Evolutionary conservation across 2,888 invertebrate species (phyloP).

Genomic region (Zaprionus bogoriensis): DNA sequence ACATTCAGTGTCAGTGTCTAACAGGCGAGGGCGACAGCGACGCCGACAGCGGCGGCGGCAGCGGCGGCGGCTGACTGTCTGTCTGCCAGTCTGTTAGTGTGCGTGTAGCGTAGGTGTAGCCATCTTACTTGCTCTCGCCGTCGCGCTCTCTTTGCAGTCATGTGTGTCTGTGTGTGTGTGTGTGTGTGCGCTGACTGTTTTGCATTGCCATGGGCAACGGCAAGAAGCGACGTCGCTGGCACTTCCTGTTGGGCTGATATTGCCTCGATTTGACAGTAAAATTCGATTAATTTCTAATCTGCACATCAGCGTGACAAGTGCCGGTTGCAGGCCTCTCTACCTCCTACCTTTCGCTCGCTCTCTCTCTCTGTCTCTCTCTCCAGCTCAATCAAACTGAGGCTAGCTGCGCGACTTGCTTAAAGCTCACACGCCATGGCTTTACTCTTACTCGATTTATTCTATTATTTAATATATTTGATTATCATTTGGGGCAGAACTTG

Average conservation of each 20-base stretch:
- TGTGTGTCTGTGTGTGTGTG: constrained; percentile 14
- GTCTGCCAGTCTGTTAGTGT: constrained; percentile 23
- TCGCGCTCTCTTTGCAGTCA: background rate
- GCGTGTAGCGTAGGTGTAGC: constrained; percentile 43
- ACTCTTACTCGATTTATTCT: too few species aligned
- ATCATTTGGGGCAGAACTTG: constrained; percentile 14
- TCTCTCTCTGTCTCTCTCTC: too few species aligned
- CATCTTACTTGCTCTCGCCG: background rate
- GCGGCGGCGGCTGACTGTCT: constrained; percentile 41
- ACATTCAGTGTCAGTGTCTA: constrained; percentile 67
- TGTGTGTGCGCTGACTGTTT: constrained; percentile 60
- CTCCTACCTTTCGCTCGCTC: too few species aligned
- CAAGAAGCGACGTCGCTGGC: constrained; percentile 36
- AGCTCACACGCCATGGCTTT: constrained; percentile 3
- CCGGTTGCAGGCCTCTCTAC: constrained; percentile 21
- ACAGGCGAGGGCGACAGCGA: too few species aligned
- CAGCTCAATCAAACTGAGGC: too few species aligned
- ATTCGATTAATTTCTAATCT: constrained; percentile 77
- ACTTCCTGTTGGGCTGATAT: constrained; percentile 51
- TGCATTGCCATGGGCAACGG: constrained; percentile 73
- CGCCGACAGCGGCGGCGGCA: too few species aligned
- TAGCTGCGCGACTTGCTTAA: too few species aligned
- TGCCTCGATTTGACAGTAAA: constrained; percentile 73
- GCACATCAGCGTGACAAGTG: constrained; percentile 69
- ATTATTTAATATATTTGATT: too few species aligned